A percentile compares a stretch with the other conserved stretches of the same genome.
These are phyloP conservation scores for Mugil cephalus DNA, from an alignment of 2,113 vertebrate genomes.

Conservation along the genomic window DNA sequence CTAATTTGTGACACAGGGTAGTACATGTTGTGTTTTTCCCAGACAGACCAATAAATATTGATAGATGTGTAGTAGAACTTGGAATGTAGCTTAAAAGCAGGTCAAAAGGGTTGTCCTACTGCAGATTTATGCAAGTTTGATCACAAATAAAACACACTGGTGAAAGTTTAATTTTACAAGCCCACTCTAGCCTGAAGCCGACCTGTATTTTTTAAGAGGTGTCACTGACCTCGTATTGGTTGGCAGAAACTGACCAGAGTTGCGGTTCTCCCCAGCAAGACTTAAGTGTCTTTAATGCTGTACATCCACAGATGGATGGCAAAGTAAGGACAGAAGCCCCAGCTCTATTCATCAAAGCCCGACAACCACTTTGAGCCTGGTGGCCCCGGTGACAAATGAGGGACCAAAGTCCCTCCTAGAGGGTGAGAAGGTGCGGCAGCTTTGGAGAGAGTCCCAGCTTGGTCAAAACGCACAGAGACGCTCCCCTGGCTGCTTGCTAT, in stretches of 20 bases:
- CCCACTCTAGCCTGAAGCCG: conserved; percentile 3
- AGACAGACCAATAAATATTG: not conserved
- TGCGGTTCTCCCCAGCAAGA: conserved; percentile 20
- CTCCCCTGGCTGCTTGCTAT: conserved; percentile 45
- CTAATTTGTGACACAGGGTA: not conserved
- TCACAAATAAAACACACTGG: not conserved
- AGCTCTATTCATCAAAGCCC: conserved; percentile 72
- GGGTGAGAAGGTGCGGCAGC: conserved; percentile 28
- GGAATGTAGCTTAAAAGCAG: not conserved
- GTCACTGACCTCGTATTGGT: not conserved
- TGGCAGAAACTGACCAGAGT: conserved; percentile 8
- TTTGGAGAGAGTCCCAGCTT: conserved; percentile 50
- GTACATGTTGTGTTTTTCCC: not conserved
- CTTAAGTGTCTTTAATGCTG: conserved; percentile 57
- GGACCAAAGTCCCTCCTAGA: conserved; percentile 35
- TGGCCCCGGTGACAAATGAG: conserved; percentile 73
- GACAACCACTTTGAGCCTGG: conserved; percentile 64
- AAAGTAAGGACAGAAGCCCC: conserved; percentile 49
- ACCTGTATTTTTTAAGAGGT: not conserved
- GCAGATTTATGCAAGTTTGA: too few species aligned
- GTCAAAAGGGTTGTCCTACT: not conserved
- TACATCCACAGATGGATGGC: conserved; percentile 68
- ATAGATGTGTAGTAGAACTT: too few species aligned
- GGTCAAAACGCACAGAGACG: conserved; percentile 28
- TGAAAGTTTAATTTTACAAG: not conserved